Evolutionary conservation across 2,113 vertebrate genomes (phyloP).

Genomic region (Rana temporaria): DNA sequence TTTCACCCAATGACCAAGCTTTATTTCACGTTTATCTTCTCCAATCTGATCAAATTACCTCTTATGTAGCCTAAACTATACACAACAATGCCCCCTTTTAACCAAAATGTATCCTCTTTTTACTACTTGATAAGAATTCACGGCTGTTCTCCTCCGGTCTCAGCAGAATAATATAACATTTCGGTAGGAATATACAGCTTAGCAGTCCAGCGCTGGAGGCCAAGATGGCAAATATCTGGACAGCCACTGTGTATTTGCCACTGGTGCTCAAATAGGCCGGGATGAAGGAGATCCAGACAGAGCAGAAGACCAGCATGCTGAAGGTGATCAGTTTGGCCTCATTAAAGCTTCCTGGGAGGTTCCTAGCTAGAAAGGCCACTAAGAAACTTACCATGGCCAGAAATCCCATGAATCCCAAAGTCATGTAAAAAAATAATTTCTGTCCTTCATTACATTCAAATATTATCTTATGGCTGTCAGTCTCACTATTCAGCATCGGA

Average conservation of each 20-base stretch:
- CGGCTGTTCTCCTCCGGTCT: conserved; percentile 33
- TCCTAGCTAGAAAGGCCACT: conserved; percentile 51
- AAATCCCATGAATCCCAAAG: conserved; percentile 45
- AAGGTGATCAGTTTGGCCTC: conserved; percentile 47
- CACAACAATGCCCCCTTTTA: neutral
- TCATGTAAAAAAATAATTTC: conserved; percentile 15
- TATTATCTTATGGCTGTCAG: conserved; percentile 31
- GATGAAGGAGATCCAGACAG: conserved; percentile 55
- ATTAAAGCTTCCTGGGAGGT: conserved; percentile 55
- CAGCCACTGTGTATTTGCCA: conserved; percentile 1
- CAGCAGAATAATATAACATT: conserved; percentile 49
- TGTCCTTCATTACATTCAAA: conserved; percentile 55
- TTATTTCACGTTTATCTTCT: too few species aligned
- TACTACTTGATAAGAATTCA: neutral
- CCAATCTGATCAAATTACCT: too few species aligned
- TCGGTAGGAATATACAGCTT: conserved; percentile 51
- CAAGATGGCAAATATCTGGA: conserved; percentile 54
- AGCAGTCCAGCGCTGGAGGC: conserved; percentile 47
- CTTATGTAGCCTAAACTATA: too few species aligned
- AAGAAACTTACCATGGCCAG: conserved; percentile 49
- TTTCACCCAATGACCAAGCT: too few species aligned
- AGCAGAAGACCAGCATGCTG: conserved; percentile 54
- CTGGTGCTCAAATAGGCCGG: conserved; percentile 54
- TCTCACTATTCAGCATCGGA: conserved; percentile 26
- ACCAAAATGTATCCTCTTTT: neutral